phyloP scores from a whole-genome alignment of 2,888 invertebrate species.

The Thecophora atra region DNA sequence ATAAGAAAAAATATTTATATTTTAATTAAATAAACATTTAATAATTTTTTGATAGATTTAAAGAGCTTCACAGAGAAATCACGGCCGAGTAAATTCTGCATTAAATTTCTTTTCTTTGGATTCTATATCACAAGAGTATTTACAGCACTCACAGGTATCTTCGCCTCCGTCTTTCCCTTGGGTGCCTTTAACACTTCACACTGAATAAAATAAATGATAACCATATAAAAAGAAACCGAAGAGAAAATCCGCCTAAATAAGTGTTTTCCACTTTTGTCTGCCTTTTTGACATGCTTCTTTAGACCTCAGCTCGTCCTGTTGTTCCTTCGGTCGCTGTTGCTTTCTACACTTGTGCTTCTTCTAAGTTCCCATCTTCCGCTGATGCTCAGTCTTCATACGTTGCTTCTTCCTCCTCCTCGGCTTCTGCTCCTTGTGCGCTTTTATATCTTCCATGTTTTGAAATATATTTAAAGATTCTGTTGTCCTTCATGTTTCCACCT shows the following conservation, averaged over 20 bases:
- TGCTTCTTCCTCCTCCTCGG: not conserved
- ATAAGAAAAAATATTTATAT: no score
- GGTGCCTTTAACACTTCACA: not conserved
- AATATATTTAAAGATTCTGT: not conserved
- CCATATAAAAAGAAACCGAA: not conserved
- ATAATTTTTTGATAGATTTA: not conserved
- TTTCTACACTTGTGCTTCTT: not conserved
- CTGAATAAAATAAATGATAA: not conserved
- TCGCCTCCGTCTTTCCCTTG: no score
- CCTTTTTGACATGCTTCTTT: not conserved
- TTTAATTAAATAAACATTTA: no score
- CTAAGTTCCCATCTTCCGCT: not conserved
- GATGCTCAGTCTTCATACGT: not conserved
- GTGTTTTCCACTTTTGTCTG: conserved; percentile 9
- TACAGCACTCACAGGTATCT: no score
- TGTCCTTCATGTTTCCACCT: not conserved
- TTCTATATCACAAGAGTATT: no score
- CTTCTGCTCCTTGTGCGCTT: not conserved
- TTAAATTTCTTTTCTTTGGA: no score
- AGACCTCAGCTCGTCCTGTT: no score
- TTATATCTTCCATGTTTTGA: not conserved
- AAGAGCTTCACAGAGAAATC: not conserved
- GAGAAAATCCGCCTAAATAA: not conserved
- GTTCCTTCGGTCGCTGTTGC: not conserved
- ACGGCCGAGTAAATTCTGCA: no score